Conservation (phyloP, 2,113 vertebrate species). For the Perca flavescens region DNA sequence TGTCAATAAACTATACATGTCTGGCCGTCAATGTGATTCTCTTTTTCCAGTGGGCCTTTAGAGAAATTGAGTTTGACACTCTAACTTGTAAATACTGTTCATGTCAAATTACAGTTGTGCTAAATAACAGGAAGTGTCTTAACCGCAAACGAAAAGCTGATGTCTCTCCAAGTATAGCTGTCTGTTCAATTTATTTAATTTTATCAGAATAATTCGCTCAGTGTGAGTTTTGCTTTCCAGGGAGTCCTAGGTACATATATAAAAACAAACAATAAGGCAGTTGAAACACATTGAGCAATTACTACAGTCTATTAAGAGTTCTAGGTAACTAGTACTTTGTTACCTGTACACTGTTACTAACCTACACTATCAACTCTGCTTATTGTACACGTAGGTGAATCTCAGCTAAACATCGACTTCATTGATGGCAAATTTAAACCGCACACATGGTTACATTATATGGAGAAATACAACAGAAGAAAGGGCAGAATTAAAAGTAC, state of each 20-base stretch:
- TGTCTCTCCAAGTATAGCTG: too few species aligned
- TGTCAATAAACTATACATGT: too few species aligned
- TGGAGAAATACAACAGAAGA: neutral
- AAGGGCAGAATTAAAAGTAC: neutral
- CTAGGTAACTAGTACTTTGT: neutral
- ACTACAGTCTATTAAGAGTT: neutral
- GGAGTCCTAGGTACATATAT: neutral
- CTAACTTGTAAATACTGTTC: too few species aligned
- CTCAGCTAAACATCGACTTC: too few species aligned
- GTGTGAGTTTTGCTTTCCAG: neutral
- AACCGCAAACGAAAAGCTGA: neutral
- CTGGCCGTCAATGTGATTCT: too few species aligned
- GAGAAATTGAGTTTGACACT: too few species aligned
- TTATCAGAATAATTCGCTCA: neutral
- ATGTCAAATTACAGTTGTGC: neutral
- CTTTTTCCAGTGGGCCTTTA: too few species aligned
- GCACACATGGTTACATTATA: neutral
- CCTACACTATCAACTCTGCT: neutral
- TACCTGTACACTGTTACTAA: neutral
- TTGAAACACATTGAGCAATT: neutral
- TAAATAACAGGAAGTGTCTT: neutral
- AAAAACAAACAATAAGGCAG: neutral
- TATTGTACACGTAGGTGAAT: neutral
- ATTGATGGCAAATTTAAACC: too few species aligned
- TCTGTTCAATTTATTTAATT: neutral